Base-by-base conservation (phyloP, 2,888 invertebrate genomes). In the Unio delphinus region DNA sequence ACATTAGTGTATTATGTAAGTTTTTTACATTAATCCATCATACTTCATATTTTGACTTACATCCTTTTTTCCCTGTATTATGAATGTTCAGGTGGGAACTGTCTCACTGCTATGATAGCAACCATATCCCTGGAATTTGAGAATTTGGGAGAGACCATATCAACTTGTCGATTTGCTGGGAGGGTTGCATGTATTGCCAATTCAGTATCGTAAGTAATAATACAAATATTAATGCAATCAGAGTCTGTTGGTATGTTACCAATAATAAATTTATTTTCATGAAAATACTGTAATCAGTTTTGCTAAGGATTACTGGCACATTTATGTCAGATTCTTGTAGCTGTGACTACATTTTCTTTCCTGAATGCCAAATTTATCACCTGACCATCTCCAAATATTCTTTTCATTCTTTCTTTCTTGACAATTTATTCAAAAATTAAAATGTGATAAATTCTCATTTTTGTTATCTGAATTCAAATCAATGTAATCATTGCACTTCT, bases 31-130 rank as follows among this genome's bases (percentile, higher is more conserved):
- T 20, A 23, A 17, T 26, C 20, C 61, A 1, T 30, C 4, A 20
- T 20, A 8, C 8, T 61, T 15, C 8, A 61, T 8, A 30, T 28
- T 23, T 61, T 20, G 23, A 30, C 26, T 20, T 26, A 7, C 18
- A 30, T 28, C 30, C 26, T 15, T 26, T 23, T 45, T 7, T 0
- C 17, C 30, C 4, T 55, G 18, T 60, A 11, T 45, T 11, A 15
- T 45, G 45, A 45, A 45, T 45, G 45, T 72, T 55, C 70, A 88
- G 88, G 88, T 61, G 88, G 88, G 8, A 88, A 88, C 71, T 88
- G 88, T 75, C 82, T 85, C 76, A 88, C 88, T 54, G 83, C 87
- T 68, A 88, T 88, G 88, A 85, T 88, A 67, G 88, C 88, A 23
- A 88, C 88, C 20, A 80, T 88, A 55, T 86, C 85, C 8, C 69